A percentile compares a stretch with the other conserved stretches of the same genome.
Conservation (phyloP, 2,113 vertebrate species). For the Zapornia atra region DNA sequence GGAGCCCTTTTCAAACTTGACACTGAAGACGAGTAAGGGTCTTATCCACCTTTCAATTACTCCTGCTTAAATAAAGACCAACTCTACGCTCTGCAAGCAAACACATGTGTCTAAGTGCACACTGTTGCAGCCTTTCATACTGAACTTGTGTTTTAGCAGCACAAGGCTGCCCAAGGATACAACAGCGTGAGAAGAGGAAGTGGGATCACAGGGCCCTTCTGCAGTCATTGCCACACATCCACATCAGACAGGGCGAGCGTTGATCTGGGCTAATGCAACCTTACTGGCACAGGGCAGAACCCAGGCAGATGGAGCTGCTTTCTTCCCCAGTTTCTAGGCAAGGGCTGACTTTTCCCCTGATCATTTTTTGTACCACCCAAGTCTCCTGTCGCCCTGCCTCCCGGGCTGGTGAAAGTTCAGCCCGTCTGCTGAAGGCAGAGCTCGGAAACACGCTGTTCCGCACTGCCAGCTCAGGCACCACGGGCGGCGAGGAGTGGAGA, state of each 20-base stretch:
- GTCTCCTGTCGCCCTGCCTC: neutral
- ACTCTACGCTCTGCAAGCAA: neutral
- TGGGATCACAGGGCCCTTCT: neutral
- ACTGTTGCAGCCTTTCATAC: neutral
- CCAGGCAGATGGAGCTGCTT: neutral
- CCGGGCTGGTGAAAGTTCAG: neutral
- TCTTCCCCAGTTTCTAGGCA: neutral
- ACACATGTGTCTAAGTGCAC: neutral
- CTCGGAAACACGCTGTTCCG: neutral
- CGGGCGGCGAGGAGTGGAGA: accelerated
- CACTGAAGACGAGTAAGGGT: neutral
- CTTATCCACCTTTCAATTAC: neutral
- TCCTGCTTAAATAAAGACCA: neutral
- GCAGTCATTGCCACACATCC: accelerated
- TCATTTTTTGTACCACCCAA: neutral
- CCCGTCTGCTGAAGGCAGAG: neutral
- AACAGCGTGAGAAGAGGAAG: neutral
- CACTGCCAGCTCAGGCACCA: neutral
- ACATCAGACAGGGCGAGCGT: accelerated
- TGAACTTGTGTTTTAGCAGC: neutral
- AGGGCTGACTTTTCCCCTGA: neutral
- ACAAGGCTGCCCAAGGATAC: accelerated
- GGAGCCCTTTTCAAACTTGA: neutral
- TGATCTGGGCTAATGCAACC: neutral
- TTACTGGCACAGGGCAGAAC: neutral